Evolutionary conservation across 1,140 invertebrate genomes (phyloP), one percentile per base, ranked within the genome.

Genomic region (Brachionus paranguensis): DNA sequence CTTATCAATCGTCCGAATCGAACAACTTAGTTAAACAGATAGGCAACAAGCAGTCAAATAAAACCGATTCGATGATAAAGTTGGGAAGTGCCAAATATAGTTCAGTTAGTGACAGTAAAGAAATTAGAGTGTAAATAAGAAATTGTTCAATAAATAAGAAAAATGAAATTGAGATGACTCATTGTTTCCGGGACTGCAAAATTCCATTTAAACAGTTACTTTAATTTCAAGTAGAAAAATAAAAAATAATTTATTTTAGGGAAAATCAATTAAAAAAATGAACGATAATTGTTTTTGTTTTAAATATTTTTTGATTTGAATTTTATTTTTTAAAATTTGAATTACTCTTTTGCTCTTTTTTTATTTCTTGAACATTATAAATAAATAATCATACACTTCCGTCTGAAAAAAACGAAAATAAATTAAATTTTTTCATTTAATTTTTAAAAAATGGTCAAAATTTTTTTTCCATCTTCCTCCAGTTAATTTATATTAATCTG

Each of bases 331-430:
- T 37, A 37, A 68, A 68, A 68, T 72, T 72, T 43, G n/a, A 20
- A 43, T 72, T 72, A 17, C 20, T 20, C 2, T 72, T 72, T 12
- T 72, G 33, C 41, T 43, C 17, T 43, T 20, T 43, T 43, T 41
- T 43, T 72, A 24, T 24, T 14, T 70, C 14, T 37, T 33, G 20
- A 43, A 72, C n/a, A n/a, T 41, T 72, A 41, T 43, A 72, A 72
- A 41, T 41, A 72, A 72, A 72, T 41, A 17, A 72, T 72, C 68
- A 72, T 7, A 43, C n/a, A 72, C 68, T 72, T 72, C 68, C 68
- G 68, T 72, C 33, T 72, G n/a, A 43, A 72, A 43, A 43, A 41
- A 43, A 37, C 33, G 33, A 5, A 37, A 37, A 37, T 6, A 37
- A 37, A 37, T 33, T 3, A 29, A 29, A 37, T 37, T 37, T 37